Evolutionary conservation across 2,888 invertebrate species (phyloP), one percentile per base, ranked within the genome.

Genomic region (Polydesmus complanatus): DNA sequence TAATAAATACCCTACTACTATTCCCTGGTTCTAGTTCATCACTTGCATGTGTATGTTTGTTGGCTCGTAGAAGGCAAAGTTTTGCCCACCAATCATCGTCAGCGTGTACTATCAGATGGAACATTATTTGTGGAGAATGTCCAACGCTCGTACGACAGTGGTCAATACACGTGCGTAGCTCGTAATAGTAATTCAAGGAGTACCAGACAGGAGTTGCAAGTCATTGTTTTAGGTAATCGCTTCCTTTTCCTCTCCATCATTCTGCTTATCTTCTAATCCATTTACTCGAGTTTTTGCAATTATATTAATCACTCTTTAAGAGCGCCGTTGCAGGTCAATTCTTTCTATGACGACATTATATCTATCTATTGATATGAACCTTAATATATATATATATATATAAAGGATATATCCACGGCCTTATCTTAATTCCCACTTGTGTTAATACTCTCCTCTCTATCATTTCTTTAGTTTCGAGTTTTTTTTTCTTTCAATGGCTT

Each of bases 141-240:
- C 5, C 60, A 62, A 48, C 19, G 62, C 1, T 27, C 22, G 25
- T 25, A 27, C 18, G 62, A 62, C 26, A 56, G 54, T 21, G 62
- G 62, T 3, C 55, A 50, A 54, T 62, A 62, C 50, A 62, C 62
- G 19, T 62, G 62, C 37, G 57, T 62, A 37, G 62, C 62, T 5
- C 14, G 47, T 18, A 47, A 62, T 21, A 25, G 18, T 14, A 26
- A 25, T 22, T 26, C 52, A n/a, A 2, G 52, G 23, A 62, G 27
- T 26, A 56, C 49, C 19, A 56, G 61, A 22, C 50, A 60, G 26
- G 61, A 53, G 47, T 23, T 62, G 11, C 56, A 62, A 59, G 61
- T 61, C 22, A 58, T 58, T 21, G 54, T 61, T 5, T 25, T 58
- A 50, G 61, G 61, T 61, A 49, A 58, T 52, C n/a, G n/a, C n/a